Evolutionary conservation across 2,113 vertebrate genomes (phyloP).

Genomic region (Uropsilus gracilis): DNA sequence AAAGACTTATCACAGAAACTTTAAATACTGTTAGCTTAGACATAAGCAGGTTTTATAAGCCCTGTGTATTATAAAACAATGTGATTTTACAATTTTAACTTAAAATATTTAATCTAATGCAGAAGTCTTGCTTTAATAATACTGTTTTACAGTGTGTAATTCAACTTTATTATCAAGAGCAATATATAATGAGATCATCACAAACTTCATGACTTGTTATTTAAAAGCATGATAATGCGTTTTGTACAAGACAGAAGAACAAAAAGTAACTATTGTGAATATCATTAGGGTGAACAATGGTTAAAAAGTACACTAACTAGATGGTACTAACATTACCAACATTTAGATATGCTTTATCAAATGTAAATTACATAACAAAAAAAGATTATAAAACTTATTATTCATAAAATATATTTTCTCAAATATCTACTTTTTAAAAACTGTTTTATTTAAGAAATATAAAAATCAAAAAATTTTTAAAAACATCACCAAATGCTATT

Average conservation of each 20-base stretch:
- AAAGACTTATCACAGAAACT: constrained; percentile 46
- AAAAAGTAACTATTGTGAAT: constrained; percentile 71
- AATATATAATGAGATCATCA: constrained; percentile 8
- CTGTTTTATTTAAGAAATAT: constrained; percentile 37
- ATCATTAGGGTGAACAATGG: constrained; percentile 51
- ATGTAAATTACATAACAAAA: constrained; percentile 1
- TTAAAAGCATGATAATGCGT: constrained; percentile 76
- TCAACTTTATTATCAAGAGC: constrained; percentile 16
- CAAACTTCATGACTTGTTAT: constrained; percentile 77
- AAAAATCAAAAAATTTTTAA: constrained; percentile 26
- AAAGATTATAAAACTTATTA: neutral
- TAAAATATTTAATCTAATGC: neutral
- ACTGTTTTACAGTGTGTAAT: neutral
- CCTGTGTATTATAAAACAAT: too few species aligned
- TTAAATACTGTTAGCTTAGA: neutral
- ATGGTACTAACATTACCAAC: too few species aligned
- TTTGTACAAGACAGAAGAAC: constrained; percentile 63
- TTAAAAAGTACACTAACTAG: constrained; percentile 63
- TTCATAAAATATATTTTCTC: neutral
- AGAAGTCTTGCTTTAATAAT: neutral
- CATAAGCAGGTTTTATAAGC: constrained; percentile 9
- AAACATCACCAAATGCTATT: neutral
- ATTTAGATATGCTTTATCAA: neutral
- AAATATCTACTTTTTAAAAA: constrained; percentile 43
- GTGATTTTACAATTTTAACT: constrained; percentile 16